phyloP scores from a whole-genome alignment of 1,140 invertebrate genomes.

The Drosophila punjabiensis region DNA sequence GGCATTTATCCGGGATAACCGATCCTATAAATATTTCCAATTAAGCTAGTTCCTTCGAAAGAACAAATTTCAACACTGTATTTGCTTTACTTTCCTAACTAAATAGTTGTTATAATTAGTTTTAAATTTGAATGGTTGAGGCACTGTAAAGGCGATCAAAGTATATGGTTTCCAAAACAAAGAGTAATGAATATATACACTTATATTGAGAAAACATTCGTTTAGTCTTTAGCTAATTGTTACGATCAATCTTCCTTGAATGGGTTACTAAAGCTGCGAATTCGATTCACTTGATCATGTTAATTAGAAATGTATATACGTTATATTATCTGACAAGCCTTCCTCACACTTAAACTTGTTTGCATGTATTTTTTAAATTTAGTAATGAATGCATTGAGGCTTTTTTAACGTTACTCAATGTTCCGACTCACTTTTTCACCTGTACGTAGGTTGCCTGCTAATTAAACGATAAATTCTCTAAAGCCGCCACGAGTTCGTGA shows the following conservation, averaged over 20 bases:
- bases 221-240: background rate
- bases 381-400: background rate
- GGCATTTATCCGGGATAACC: no score
- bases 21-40: no score
- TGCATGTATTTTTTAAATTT: background rate
- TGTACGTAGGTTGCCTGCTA: constrained; percentile 13
- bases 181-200: background rate
- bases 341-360: background rate
- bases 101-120: no score
- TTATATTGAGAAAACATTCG: background rate
- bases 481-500: constrained; percentile 30
- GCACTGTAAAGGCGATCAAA: no score
- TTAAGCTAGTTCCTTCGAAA: no score
- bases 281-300: background rate
- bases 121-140: no score
- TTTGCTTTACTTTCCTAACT: no score
- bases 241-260: background rate
- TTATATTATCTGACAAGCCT: background rate
- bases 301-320: background rate
- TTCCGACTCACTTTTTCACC: background rate
- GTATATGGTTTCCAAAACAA: background rate
- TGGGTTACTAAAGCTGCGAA: no score
- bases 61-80: no score
- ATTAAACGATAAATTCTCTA: constrained; percentile 42
- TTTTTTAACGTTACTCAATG: background rate